phyloP scores from a whole-genome alignment of 1,140 invertebrate species.

The Zaprionus ornatus region DNA sequence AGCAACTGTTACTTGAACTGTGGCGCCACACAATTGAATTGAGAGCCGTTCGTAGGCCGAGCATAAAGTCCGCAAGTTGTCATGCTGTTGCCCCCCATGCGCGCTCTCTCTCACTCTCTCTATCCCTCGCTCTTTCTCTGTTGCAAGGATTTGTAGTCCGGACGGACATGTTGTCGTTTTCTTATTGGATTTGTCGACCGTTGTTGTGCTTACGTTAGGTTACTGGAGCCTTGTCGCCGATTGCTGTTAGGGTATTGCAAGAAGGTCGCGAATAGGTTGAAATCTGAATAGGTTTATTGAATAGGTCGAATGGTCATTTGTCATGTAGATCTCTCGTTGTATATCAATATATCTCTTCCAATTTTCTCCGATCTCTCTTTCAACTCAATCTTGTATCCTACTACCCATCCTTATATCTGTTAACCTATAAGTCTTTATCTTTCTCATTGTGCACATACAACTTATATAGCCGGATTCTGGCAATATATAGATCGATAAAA shows the following conservation, averaged over 20 bases:
- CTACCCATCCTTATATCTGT: too few species aligned
- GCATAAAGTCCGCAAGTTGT: constrained; percentile 47
- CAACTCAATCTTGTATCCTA: too few species aligned
- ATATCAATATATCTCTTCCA: too few species aligned
- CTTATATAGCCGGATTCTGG: too few species aligned
- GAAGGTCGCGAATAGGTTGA: background rate
- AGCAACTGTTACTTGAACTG: constrained; percentile 25
- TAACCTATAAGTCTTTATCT: too few species aligned
- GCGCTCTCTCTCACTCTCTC: background rate
- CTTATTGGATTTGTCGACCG: constrained; percentile 33
- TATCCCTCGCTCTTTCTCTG: background rate
- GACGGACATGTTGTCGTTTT: constrained; percentile 2
- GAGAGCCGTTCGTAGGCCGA: constrained; percentile 28
- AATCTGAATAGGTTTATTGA: too few species aligned
- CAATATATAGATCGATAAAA: too few species aligned
- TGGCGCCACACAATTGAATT: constrained; percentile 38
- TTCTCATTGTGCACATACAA: too few species aligned
- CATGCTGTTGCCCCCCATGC: constrained; percentile 4
- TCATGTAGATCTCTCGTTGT: too few species aligned
- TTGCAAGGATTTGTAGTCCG: background rate
- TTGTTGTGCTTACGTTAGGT: constrained; percentile 24
- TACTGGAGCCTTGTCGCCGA: background rate
- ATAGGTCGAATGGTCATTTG: too few species aligned
- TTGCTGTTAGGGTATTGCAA: background rate
- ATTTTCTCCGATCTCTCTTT: too few species aligned